Percentiles rank a stretch among this genome's conserved stretches.
phyloP scores from a whole-genome alignment of 1,140 invertebrate genomes.

The Mamestra configurata region DNA sequence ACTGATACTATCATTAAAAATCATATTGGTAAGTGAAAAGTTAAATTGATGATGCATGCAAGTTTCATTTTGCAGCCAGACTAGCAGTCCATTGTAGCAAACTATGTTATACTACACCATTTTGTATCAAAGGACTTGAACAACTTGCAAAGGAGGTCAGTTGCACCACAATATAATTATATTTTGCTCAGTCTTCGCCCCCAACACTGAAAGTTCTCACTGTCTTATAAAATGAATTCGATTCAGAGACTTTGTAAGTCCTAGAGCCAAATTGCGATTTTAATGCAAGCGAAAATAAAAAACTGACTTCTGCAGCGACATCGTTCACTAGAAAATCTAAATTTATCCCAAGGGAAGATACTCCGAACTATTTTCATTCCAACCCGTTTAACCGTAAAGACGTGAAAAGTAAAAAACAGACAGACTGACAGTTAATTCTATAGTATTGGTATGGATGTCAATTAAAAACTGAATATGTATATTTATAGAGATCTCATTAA shows the following conservation, averaged over 20 bases:
- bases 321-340: too few relatives aligned
- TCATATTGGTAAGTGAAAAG: background rate
- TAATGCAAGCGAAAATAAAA: background rate
- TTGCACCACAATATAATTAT: conserved; percentile 12
- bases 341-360: too few relatives aligned
- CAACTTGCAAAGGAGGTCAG: conserved; percentile 14
- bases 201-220: background rate
- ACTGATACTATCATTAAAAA: too few relatives aligned
- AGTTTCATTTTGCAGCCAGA: background rate
- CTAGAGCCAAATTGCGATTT: background rate
- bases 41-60: background rate
- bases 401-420: too few relatives aligned
- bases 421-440: too few relatives aligned
- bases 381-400: too few relatives aligned
- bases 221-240: conserved; percentile 6
- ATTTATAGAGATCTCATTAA: conserved; percentile 11
- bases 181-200: background rate
- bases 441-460: too few relatives aligned
- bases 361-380: too few relatives aligned
- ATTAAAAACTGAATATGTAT: conserved; percentile 1
- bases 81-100: background rate
- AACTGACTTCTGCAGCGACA: too few relatives aligned
- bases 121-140: conserved; percentile 14
- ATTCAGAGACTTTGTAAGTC: background rate
- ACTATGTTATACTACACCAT: background rate